Percentiles rank a stretch among this genome's conserved stretches.
These are phyloP conservation scores for Cromileptes altivelis DNA, from an alignment of 2,113 vertebrate species.

Conservation along the genomic window DNA sequence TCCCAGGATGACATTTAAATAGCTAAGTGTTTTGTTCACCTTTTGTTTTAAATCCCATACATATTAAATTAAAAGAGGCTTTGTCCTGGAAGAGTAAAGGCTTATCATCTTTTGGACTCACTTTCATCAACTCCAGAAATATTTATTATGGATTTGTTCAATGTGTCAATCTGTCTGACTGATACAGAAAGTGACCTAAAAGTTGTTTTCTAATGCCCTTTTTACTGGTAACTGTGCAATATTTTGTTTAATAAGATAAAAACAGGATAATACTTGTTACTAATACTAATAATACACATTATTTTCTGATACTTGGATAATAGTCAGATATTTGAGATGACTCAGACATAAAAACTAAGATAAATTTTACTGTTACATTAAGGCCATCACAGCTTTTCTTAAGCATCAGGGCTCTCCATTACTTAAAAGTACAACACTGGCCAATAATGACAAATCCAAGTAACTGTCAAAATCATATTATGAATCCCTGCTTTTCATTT, in stretches of 20 bases:
- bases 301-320: too few species aligned
- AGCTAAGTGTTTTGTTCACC: not conserved
- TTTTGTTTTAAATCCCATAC: not conserved
- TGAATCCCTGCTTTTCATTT: not conserved
- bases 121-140: not conserved
- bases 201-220: not conserved
- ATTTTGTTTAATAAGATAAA: not conserved
- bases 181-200: not conserved
- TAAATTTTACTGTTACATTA: too few species aligned
- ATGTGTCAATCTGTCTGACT: not conserved
- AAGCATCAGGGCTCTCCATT: too few species aligned
- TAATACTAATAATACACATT: too few species aligned
- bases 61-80: not conserved
- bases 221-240: not conserved
- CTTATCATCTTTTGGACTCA: not conserved
- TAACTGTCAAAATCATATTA: too few species aligned
- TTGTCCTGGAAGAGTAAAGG: not conserved
- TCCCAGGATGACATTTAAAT: slow-evolving; percentile 16
- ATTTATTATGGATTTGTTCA: not conserved
- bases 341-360: too few species aligned
- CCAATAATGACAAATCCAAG: too few species aligned
- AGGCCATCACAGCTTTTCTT: too few species aligned
- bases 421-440: not conserved
- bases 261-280: not conserved
- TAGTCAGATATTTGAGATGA: too few species aligned